These are phyloP conservation scores for Neoniphon sammara DNA, from an alignment of 2,797 vertebrate species.

Conservation along the genomic window DNA sequence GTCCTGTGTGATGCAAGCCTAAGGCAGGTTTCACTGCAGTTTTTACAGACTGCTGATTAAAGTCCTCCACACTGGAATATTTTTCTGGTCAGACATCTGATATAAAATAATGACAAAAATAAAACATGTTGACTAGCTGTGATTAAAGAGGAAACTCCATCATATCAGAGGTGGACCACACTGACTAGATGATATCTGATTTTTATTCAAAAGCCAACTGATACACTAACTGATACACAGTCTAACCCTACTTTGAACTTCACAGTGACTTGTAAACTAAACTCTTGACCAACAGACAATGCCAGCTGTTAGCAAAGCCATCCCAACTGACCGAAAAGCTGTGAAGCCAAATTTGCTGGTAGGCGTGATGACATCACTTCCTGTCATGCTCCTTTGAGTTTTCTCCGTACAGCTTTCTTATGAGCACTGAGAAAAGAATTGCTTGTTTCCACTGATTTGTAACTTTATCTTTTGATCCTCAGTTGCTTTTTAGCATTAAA, in stretches of 20 bases:
- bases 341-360: slow-evolving; percentile 61
- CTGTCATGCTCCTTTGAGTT: slow-evolving; percentile 11
- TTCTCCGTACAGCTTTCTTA: slow-evolving; percentile 13
- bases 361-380: slow-evolving; percentile 44
- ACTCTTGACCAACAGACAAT: slow-evolving; percentile 50
- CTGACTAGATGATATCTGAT: too few relatives aligned
- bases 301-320: slow-evolving; percentile 41
- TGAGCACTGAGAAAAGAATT: slow-evolving; percentile 1
- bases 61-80: too few relatives aligned
- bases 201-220: too few relatives aligned
- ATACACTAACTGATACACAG: too few relatives aligned
- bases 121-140: too few relatives aligned
- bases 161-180: too few relatives aligned
- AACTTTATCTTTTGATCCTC: slow-evolving; percentile 7
- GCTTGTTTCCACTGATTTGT: neutral
- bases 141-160: too few relatives aligned
- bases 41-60: too few relatives aligned
- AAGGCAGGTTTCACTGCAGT: too few relatives aligned
- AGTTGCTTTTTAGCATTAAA: neutral
- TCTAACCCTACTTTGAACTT: slow-evolving; percentile 14
- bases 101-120: too few relatives aligned
- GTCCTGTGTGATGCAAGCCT: too few relatives aligned
- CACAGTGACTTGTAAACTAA: slow-evolving; percentile 29
- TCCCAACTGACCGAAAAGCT: slow-evolving; percentile 58
- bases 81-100: too few relatives aligned